Base-by-base conservation (phyloP, 2,888 invertebrate species). In the Troides oblongomaculatus region DNA sequence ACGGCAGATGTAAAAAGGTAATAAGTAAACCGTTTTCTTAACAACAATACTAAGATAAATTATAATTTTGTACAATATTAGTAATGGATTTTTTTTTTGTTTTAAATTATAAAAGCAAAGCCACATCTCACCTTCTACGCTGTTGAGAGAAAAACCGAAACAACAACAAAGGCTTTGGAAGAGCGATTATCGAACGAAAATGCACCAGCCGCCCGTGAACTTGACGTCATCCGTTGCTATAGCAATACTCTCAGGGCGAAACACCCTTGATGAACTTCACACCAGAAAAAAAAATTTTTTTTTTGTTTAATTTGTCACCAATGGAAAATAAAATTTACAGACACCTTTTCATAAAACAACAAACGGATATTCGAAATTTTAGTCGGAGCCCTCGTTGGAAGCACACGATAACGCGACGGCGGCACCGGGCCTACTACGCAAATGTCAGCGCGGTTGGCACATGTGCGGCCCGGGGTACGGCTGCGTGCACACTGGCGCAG, bases 171-270 rank as follows among this genome's bases (percentile, higher is more conserved):
- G 77, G 76, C 74, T 75, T 75, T 72, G 74, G 70, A 77, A 77
- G 75, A 77, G 77, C 77, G 74, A 86, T 88, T 90, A 91, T 90
- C 82, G 90, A 92, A 85, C 90, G 86, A 86, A 85, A 86, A 89
- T 92, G 91, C 92, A 92, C 89, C 86, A 89, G 83, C 82, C 88
- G 89, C 84, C 90, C 90, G 80, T 92, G 92, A 92, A 92, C 92
- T 92, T 92, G 90, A 87, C 88, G 91, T 87, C 86, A 87, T 84
- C 76, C 82, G 86, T 89, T 89, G 87, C 89, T 89, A 88, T 88
- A 89, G 89, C 83, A 86, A 87, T 87, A 76, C 84, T 86, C 84
- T 85, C 84, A 81, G 87, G 83, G 82, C 83, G 84, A 83, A 79
- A 82, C 78, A 79, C 81, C 81, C 80, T 79, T 77, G 79, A 76